Percentiles rank a stretch among this genome's conserved stretches.
Conservation (phyloP, 2,888 invertebrate species). For the Ophioninae sp. region DNA sequence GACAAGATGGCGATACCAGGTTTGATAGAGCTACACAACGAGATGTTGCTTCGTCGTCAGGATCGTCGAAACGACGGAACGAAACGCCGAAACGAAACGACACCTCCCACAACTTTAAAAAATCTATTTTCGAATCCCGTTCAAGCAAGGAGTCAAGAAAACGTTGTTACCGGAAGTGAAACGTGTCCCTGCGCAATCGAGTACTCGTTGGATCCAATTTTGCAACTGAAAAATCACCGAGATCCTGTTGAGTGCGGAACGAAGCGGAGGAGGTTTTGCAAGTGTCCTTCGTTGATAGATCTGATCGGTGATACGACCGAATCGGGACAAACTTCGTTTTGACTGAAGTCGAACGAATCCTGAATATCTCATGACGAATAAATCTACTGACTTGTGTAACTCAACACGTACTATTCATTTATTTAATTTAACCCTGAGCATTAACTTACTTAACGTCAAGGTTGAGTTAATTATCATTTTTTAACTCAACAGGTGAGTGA, state of each 20-base stretch:
- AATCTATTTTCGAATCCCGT: slow-evolving; percentile 4
- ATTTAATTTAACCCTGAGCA: no score
- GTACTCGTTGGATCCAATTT: slow-evolving; percentile 50
- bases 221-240: slow-evolving; percentile 4
- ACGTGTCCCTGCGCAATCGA: slow-evolving; percentile 49
- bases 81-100: slow-evolving; percentile 24
- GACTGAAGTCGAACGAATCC: no score
- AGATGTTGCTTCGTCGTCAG: slow-evolving; percentile 6
- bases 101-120: not conserved
- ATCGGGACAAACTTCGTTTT: slow-evolving; percentile 24
- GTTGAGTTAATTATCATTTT: no score
- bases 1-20: slow-evolving; percentile 44
- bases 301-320: slow-evolving; percentile 26
- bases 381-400: no score
- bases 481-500: no score
- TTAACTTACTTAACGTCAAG: no score
- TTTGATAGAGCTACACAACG: slow-evolving; percentile 39
- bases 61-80: slow-evolving; percentile 15
- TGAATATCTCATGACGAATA: no score
- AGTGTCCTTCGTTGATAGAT: slow-evolving; percentile 55
- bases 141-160: not conserved
- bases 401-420: no score
- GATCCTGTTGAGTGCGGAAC: not conserved
- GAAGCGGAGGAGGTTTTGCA: slow-evolving; percentile 26
- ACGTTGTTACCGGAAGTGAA: slow-evolving; percentile 45